Conservation (phyloP, 2,797 vertebrate genomes). For the Fistularia commersonii region DNA sequence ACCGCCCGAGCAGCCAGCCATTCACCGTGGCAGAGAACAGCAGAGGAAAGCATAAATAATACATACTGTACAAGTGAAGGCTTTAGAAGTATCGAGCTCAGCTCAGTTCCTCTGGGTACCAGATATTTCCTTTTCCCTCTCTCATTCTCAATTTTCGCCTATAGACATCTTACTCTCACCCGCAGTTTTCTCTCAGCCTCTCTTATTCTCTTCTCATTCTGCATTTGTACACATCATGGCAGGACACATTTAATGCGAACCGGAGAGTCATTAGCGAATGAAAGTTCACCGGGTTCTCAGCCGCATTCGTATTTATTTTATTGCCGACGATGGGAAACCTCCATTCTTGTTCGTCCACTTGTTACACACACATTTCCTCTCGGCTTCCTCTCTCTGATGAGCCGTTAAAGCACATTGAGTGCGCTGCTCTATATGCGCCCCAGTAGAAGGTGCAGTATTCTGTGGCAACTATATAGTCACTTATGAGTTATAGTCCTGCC, state of each 20-base stretch:
- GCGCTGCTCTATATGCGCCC: conserved; percentile 24
- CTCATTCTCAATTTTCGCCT: conserved; percentile 6
- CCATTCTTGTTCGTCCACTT: conserved; percentile 28
- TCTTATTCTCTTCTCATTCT: not conserved
- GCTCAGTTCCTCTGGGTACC: conserved; percentile 25
- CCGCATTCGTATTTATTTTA: conserved; percentile 49
- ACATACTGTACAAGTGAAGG: conserved; percentile 42
- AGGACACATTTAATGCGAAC: not conserved
- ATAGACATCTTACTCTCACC: conserved; percentile 9
- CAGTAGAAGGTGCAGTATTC: conserved; percentile 26
- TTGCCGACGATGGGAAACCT: conserved; percentile 40
- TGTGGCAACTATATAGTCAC: conserved; percentile 34
- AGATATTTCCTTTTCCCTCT: conserved; percentile 32
- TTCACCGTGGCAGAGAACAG: conserved; percentile 24
- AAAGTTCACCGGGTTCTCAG: conserved; percentile 44
- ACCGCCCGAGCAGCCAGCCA: conserved; percentile 11
- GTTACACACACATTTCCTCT: conserved; percentile 54
- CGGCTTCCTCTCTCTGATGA: conserved; percentile 57
- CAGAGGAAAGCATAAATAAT: conserved; percentile 51
- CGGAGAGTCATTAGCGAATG: conserved; percentile 8
- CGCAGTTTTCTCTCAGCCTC: not conserved
- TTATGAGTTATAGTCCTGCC: conserved; percentile 51
- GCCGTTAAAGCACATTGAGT: conserved; percentile 47
- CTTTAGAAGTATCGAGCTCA: not conserved
- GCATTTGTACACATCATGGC: not conserved